Percentiles rank a stretch among this genome's conserved stretches.
Conservation (phyloP, 2,797 vertebrate genomes). For the Caiman crocodilus region DNA sequence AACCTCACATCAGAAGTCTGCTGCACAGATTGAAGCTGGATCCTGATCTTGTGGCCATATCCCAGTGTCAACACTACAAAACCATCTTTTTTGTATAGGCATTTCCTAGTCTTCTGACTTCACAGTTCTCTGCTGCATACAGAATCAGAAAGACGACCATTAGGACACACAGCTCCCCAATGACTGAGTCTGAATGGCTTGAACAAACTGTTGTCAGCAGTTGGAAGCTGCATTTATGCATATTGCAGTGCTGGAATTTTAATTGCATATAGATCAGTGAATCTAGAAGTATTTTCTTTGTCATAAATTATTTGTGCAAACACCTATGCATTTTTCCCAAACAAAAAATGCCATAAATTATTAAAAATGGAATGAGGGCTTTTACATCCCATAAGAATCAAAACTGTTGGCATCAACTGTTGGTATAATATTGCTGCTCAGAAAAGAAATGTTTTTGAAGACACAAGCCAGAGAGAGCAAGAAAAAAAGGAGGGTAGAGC, state of each 20-base stretch:
- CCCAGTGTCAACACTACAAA: fast-evolving
- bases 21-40: not conserved
- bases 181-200: not conserved
- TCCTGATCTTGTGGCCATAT: not conserved
- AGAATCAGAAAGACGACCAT: not conserved
- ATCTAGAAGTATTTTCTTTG: not conserved
- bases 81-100: not conserved
- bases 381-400: not conserved
- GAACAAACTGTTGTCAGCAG: not conserved
- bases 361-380: not conserved
- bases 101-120: fast-evolving
- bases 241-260: not conserved
- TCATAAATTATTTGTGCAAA: not conserved
- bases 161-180: not conserved
- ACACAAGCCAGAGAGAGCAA: not conserved
- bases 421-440: not conserved
- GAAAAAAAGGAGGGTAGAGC: not conserved
- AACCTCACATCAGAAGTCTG: not conserved
- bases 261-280: not conserved
- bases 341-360: not conserved
- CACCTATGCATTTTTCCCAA: not conserved
- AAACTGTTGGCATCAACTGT: not conserved
- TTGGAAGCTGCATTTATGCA: not conserved
- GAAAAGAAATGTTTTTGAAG: not conserved
- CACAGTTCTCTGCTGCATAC: fast-evolving